Evolutionary conservation across 2,113 vertebrate species (phyloP), one percentile per base, ranked within the genome.

Genomic region (Eretmochelys imbricata): DNA sequence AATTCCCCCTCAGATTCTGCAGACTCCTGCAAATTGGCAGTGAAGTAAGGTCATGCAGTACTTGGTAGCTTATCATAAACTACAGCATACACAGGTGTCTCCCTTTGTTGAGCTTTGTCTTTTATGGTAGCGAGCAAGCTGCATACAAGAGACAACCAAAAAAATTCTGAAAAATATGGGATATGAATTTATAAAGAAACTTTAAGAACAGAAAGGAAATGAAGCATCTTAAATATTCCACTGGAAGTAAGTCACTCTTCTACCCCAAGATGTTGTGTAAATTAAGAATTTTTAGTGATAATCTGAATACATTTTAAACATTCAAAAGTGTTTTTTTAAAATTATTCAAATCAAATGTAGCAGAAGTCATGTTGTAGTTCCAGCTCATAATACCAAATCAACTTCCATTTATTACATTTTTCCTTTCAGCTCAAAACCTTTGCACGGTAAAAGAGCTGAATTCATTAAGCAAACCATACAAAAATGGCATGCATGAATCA

Each of bases 401-500:
- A 81, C 85, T 93, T 80, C 91, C 89, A 46, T 1, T 85, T 92
- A 81, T 31, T 79, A 75, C 65, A 72, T 91, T 92, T 94, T 46
- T 91, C 86, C 92, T 93, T 89, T 51, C 51, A 80, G 82, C 81
- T 90, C 81, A 81, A 87, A 69, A 80, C 65, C 88, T 93, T 86
- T 93, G 90, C 42, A 90, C 72, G 51, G 42, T 91, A 94, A 94
- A 87, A 89, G 88, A 81, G 49, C 89, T 89, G 91, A 89, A 94
- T 20, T 94, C 94, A 96, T 96, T 96, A 94, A 94, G 89, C 10
- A 83, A 91, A 59, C 50, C 88, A 94, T 91, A 86, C 88, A 93
- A 92, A 97, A 97, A 97, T 94, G 96, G 95, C 95, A 97, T 87
- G 94, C 85, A 89, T 93, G 88, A 88, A 91, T 96, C 38, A 94